A percentile compares a stretch with the other conserved stretches of the same genome.
Evolutionary conservation across 2,113 vertebrate species (phyloP).

Genomic region (Pungitius pungitius): DNA sequence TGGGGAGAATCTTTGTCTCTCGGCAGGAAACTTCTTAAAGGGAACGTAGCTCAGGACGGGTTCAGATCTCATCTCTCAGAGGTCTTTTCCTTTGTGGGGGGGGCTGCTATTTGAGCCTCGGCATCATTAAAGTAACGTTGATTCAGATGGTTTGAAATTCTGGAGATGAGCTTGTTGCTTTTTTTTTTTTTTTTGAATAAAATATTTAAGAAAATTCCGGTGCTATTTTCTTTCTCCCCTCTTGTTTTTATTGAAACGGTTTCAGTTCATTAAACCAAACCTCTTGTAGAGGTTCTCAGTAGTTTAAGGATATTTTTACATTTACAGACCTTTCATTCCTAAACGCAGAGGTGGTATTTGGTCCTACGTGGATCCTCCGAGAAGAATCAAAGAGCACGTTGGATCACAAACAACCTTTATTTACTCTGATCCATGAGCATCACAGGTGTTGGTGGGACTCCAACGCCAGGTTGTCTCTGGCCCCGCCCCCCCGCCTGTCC

Average conservation of each 20-base stretch:
- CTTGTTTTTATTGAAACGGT: background rate
- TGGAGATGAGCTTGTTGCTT: slow-evolving; percentile 56
- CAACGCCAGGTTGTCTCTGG: slow-evolving; percentile 63
- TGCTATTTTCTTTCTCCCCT: background rate
- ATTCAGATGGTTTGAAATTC: slow-evolving; percentile 78
- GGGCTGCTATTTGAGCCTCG: slow-evolving; percentile 19
- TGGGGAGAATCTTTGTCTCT: too few species aligned
- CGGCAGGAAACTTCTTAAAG: too few species aligned
- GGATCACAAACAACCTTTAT: too few species aligned
- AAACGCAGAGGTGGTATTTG: too few species aligned
- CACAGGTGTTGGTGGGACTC: slow-evolving; percentile 40
- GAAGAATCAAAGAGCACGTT: too few species aligned
- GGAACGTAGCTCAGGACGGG: too few species aligned
- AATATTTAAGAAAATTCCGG: slow-evolving; percentile 68
- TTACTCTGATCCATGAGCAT: background rate
- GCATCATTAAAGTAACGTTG: slow-evolving; percentile 54
- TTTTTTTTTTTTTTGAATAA: slow-evolving; percentile 76
- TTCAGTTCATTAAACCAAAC: too few species aligned
- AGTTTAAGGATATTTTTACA: too few species aligned
- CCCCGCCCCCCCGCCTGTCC: background rate
- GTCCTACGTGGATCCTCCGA: background rate
- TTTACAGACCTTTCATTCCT: too few species aligned
- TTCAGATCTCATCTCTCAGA: too few species aligned
- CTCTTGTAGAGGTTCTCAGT: too few species aligned
- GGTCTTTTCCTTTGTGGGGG: too few species aligned